Percentiles rank a stretch among this genome's conserved stretches.
phyloP scores from a whole-genome alignment of 2,888 invertebrate species.

The Helobdella robusta region DNA sequence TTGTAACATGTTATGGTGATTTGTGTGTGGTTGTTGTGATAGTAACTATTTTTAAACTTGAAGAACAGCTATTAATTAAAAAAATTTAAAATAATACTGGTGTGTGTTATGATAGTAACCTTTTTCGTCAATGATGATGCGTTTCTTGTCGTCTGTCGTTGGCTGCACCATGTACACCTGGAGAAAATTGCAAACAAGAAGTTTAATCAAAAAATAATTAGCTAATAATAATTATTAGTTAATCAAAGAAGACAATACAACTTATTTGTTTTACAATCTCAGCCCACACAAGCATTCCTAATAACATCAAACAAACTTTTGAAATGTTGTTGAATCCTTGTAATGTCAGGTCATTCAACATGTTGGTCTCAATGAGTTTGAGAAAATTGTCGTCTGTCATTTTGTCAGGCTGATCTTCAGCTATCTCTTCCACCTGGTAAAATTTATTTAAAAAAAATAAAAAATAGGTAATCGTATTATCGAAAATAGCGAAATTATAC shows the following conservation, averaged over 20 bases:
- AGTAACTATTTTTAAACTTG: no score
- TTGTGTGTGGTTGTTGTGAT: no score
- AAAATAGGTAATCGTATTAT: no score
- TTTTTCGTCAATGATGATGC: slow-evolving; percentile 64
- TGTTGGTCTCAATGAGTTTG: slow-evolving; percentile 94
- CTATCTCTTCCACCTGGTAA: slow-evolving; percentile 55
- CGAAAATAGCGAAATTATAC: no score
- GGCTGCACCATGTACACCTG: slow-evolving; percentile 96
- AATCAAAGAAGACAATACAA: no score
- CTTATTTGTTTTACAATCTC: neutral
- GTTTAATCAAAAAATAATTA: no score
- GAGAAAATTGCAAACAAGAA: no score
- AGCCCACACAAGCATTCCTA: neutral
- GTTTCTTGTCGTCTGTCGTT: slow-evolving; percentile 93
- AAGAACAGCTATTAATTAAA: no score
- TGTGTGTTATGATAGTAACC: neutral
- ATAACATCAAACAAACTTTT: slow-evolving; percentile 26
- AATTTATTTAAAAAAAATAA: neutral
- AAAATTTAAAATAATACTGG: no score
- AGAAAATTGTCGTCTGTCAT: slow-evolving; percentile 99
- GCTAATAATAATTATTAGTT: no score
- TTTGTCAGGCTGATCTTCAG: slow-evolving; percentile 99
- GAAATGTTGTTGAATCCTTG: slow-evolving; percentile 80
- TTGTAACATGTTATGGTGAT: no score
- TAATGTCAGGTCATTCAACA: slow-evolving; percentile 96